Base-by-base conservation (phyloP, 2,888 invertebrate species). In the Lepetodrilus schrolli region DNA sequence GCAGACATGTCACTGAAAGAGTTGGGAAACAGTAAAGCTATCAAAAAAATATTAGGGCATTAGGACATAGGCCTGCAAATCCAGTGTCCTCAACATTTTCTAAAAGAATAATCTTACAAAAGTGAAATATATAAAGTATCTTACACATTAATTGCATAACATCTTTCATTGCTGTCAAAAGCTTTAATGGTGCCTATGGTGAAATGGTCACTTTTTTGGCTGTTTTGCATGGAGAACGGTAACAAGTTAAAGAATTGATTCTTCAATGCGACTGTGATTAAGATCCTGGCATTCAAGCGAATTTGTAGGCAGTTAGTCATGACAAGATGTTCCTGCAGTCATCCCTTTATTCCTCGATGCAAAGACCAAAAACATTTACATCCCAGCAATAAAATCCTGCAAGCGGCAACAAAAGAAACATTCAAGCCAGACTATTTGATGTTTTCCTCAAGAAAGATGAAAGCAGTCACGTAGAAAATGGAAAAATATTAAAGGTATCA, bases 401-500 rank as follows among this genome's bases (percentile, higher is more conserved):
- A 23, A 23, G 30, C 68, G 23, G 26, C 34, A 68, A 68, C 68
- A 68, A 68, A 38, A 38, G 68, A 23, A 43, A 68, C 68, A 68
- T 68, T 68, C 68, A 47, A 17, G 68, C 43, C 68, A 26, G 43
- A 68, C 38, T 30, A 47, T 68, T 68, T 68, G 68, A 68, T 43
- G 68, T 68, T 47, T 68, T 47, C 23, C 47, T 47, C 20, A 47
- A 47, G 47, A 68, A n/a, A 47, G 38, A 38, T 38, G 66, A 47
- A 47, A 47, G 43, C 68, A 68, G 68, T 68, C 43, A 68, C 23
- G 68, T 47, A 68, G 68, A 68, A 68, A 68, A 68, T 68, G 68
- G 47, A 68, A 68, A n/a, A 68, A 68, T 68, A 68, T 68, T 68
- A 68, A 68, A 68, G 68, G 68, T 68, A 68, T 68, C 68, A 43